A percentile compares a stretch with the other conserved stretches of the same genome.
Conservation (phyloP, 2,113 vertebrate species). For the Cheilinus undulatus region DNA sequence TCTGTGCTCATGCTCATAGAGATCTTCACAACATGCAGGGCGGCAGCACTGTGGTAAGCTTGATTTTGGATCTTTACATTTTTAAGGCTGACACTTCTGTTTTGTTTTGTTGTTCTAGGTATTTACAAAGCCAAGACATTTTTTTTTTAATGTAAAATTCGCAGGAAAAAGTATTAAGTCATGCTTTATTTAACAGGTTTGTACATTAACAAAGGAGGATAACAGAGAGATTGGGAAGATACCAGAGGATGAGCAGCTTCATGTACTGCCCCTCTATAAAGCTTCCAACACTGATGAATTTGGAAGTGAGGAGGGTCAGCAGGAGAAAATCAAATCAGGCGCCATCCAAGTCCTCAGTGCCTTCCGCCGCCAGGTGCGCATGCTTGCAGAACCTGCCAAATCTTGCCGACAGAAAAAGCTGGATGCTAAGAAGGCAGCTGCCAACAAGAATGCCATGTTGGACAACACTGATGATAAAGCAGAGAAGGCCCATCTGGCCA, state of each 20-base stretch:
- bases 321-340: slow-evolving; percentile 91
- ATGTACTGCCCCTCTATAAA: slow-evolving; percentile 95
- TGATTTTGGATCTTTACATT: neutral
- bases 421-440: slow-evolving; percentile 92
- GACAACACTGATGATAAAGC: slow-evolving; percentile 86
- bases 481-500: slow-evolving; percentile 87
- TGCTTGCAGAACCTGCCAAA: slow-evolving; percentile 94
- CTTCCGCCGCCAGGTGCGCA: slow-evolving; percentile 93
- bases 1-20: slow-evolving; percentile 96
- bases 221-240: slow-evolving; percentile 92
- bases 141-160: neutral
- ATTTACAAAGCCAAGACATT: too few relatives aligned
- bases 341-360: slow-evolving; percentile 94
- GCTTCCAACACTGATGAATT: slow-evolving; percentile 93
- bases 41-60: slow-evolving; percentile 94
- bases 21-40: slow-evolving; percentile 98
- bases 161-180: slow-evolving; percentile 1
- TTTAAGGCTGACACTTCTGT: too few relatives aligned
- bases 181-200: slow-evolving; percentile 85
- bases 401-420: slow-evolving; percentile 95
- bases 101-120: too few relatives aligned
- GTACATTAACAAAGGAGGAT: slow-evolving; percentile 95
- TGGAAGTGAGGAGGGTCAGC: slow-evolving; percentile 91
- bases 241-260: slow-evolving; percentile 96
- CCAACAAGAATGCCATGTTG: slow-evolving; percentile 87